Percentiles rank a stretch among this genome's conserved stretches.
Evolutionary conservation across 1,140 invertebrate genomes (phyloP).

Genomic region (Lepidurus packardi): DNA sequence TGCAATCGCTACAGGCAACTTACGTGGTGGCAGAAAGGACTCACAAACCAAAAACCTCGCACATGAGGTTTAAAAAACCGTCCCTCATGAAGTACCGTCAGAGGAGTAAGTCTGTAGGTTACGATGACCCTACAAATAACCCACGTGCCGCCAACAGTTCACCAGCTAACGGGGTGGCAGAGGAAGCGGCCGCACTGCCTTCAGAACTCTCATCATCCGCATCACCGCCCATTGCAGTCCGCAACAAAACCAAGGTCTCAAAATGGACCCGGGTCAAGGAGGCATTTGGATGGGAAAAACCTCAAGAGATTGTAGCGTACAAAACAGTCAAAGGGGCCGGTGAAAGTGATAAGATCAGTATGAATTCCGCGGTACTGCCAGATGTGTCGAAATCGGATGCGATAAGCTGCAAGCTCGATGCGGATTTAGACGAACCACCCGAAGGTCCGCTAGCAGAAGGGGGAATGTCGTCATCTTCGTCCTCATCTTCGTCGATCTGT

Average conservation of each 20-base stretch:
- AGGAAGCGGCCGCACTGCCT: background rate
- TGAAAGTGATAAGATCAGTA: constrained; percentile 9
- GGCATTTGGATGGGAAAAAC: constrained; percentile 67
- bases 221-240: constrained; percentile 24
- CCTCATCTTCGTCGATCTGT: constrained; percentile 46
- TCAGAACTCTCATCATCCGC: background rate
- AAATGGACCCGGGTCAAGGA: constrained; percentile 79
- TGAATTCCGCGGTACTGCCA: constrained; percentile 11
- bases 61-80: constrained; percentile 34
- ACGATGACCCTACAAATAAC: constrained; percentile 40
- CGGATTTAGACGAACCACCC: constrained; percentile 33
- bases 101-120: constrained; percentile 49
- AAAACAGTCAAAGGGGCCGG: background rate
- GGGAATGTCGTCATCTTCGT: constrained; percentile 36
- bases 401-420: background rate
- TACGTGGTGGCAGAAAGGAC: background rate
- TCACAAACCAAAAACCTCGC: constrained; percentile 26
- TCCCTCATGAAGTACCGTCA: constrained; percentile 37
- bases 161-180: background rate
- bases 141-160: constrained; percentile 1
- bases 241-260: constrained; percentile 53
- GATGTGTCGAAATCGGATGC: background rate
- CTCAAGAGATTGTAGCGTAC: constrained; percentile 21
- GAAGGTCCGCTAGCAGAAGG: constrained; percentile 26
- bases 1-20: background rate